phyloP scores from a whole-genome alignment of 2,113 vertebrate genomes.

The Podarcis muralis region DNA sequence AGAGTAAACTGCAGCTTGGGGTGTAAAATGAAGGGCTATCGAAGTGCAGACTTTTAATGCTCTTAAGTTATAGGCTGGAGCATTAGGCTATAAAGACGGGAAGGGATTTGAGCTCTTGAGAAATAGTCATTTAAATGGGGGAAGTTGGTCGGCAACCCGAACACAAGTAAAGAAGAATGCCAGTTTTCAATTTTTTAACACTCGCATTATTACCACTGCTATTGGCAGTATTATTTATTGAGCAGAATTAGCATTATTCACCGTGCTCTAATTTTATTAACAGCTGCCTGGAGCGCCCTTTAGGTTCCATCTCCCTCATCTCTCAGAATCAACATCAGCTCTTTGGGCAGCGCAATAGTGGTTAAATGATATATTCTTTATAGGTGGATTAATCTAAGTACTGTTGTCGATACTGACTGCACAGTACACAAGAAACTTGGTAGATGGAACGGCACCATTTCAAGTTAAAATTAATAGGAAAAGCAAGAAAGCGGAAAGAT shows the following conservation, averaged over 20 bases:
- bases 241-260: background rate
- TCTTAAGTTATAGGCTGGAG: background rate
- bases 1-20: conserved; percentile 18
- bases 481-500: background rate
- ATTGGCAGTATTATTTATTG: background rate
- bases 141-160: background rate
- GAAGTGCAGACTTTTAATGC: background rate
- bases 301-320: background rate
- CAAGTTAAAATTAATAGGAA: background rate
- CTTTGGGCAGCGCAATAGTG: background rate
- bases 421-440: background rate
- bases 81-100: background rate
- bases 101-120: background rate
- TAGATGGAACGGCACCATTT: background rate
- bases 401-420: background rate
- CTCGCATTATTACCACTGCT: background rate
- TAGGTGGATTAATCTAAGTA: background rate
- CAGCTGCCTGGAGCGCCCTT: background rate
- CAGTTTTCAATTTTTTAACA: background rate
- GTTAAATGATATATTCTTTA: background rate
- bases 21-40: conserved; percentile 33
- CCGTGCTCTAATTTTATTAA: background rate
- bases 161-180: background rate
- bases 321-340: background rate
- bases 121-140: background rate